Conservation (phyloP, 2,113 vertebrate genomes). For the Todiramphus chloris region DNA sequence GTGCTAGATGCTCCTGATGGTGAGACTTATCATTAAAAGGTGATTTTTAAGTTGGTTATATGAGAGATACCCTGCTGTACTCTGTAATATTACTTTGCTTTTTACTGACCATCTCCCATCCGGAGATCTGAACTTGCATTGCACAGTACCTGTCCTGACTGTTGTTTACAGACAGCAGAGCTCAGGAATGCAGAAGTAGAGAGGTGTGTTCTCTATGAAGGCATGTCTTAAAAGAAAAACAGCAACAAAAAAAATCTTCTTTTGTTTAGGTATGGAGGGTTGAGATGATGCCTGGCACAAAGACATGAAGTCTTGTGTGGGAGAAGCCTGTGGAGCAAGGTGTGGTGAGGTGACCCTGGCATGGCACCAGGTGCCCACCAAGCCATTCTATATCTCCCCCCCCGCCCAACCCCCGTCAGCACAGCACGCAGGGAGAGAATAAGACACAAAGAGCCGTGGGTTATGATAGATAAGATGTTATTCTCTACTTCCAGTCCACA, state of each 20-base stretch:
- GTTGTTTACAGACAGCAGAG: not conserved
- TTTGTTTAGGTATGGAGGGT: not conserved
- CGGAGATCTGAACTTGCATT: not conserved
- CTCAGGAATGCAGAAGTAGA: not conserved
- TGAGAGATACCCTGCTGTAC: not conserved
- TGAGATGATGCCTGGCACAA: not conserved
- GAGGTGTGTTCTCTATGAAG: accelerated
- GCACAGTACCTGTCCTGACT: not conserved
- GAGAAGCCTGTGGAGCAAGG: not conserved
- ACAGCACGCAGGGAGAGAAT: no score
- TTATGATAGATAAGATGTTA: no score
- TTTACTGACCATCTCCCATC: not conserved
- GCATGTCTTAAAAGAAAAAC: not conserved
- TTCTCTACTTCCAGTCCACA: no score
- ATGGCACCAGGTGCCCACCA: no score
- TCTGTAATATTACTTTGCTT: not conserved
- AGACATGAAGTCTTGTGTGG: not conserved
- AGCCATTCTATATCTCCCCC: no score
- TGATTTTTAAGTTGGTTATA: not conserved
- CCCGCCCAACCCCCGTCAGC: no score
- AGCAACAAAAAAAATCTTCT: not conserved
- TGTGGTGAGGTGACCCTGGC: no score
- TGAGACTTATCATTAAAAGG: not conserved
- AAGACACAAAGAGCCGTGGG: no score
- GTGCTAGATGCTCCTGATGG: not conserved